Percentiles rank a stretch among this genome's conserved stretches.
Conservation (phyloP, 2,888 invertebrate genomes). For the Sarcophaga variegata region DNA sequence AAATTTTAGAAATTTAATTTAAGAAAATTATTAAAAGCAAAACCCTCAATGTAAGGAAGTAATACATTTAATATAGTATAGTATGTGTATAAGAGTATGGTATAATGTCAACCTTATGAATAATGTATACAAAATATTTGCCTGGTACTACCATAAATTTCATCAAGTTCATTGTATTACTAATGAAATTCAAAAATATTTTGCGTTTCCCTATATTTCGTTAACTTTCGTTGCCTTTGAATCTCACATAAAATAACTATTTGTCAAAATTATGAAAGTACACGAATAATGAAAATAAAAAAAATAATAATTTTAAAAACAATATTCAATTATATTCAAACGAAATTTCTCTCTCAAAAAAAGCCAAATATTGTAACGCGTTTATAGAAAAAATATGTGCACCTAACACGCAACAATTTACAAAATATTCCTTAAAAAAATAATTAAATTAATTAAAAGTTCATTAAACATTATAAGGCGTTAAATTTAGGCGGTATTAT, state of each 20-base stretch:
- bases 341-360: not conserved
- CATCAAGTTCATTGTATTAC: constrained; percentile 52
- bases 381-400: constrained; percentile 1
- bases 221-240: not conserved
- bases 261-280: constrained; percentile 36
- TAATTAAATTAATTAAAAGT: not conserved
- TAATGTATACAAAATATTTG: constrained; percentile 8
- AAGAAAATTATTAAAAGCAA: too few relatives aligned
- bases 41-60: too few relatives aligned
- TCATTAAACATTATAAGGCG: not conserved
- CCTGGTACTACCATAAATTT: constrained; percentile 16
- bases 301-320: not conserved
- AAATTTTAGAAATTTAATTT: not conserved
- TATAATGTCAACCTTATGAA: constrained; percentile 22
- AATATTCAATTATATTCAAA: not conserved
- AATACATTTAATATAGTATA: too few relatives aligned
- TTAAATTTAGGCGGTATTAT: too few relatives aligned
- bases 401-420: constrained; percentile 26
- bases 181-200: constrained; percentile 48
- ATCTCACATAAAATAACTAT: constrained; percentile 42
- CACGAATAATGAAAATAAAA: not conserved
- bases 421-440: not conserved
- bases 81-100: not conserved
- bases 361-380: not conserved
- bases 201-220: constrained; percentile 10